These are phyloP conservation scores for Trimorus sp. DNA, from an alignment of 2,888 invertebrate species.

Conservation along the genomic window DNA sequence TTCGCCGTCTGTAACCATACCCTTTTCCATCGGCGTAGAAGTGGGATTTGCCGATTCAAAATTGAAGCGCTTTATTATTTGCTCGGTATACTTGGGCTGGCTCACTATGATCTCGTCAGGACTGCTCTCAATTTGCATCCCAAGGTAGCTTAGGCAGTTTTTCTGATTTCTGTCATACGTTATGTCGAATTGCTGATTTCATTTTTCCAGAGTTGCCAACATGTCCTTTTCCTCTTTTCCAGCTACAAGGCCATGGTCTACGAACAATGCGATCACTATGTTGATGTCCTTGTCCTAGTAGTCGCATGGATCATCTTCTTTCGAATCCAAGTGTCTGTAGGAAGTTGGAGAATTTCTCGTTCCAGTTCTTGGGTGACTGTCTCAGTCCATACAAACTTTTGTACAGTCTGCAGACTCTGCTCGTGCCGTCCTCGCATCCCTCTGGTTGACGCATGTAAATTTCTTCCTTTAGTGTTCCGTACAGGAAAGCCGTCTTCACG, in stretches of 20 bases:
- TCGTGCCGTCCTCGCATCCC: slow-evolving; percentile 72
- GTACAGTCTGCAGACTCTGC: slow-evolving; percentile 72
- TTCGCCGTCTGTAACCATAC: too few relatives aligned
- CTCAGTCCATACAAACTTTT: slow-evolving; percentile 76
- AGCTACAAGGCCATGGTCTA: slow-evolving; percentile 15
- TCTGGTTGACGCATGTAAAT: slow-evolving; percentile 76
- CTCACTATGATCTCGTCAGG: too few relatives aligned
- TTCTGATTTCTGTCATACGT: too few relatives aligned
- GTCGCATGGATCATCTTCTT: slow-evolving; percentile 72
- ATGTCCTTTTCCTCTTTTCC: background rate
- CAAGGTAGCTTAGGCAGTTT: too few relatives aligned
- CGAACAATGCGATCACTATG: slow-evolving; percentile 2
- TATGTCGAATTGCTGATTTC: too few relatives aligned
- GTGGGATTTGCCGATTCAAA: too few relatives aligned
- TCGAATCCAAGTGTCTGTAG: slow-evolving; percentile 68
- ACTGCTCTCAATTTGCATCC: too few relatives aligned
- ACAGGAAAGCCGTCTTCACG: slow-evolving; percentile 73
- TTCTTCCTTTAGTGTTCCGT: slow-evolving; percentile 71
- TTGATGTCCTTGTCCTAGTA: slow-evolving; percentile 6
- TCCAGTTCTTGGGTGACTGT: slow-evolving; percentile 76
- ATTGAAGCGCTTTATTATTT: too few relatives aligned
- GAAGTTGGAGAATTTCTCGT: slow-evolving; percentile 69
- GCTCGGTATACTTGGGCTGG: too few relatives aligned
- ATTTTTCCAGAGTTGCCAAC: background rate
- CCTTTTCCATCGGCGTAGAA: too few relatives aligned